phyloP scores from a whole-genome alignment of 2,888 invertebrate genomes.

The Apodemia duryi region DNA sequence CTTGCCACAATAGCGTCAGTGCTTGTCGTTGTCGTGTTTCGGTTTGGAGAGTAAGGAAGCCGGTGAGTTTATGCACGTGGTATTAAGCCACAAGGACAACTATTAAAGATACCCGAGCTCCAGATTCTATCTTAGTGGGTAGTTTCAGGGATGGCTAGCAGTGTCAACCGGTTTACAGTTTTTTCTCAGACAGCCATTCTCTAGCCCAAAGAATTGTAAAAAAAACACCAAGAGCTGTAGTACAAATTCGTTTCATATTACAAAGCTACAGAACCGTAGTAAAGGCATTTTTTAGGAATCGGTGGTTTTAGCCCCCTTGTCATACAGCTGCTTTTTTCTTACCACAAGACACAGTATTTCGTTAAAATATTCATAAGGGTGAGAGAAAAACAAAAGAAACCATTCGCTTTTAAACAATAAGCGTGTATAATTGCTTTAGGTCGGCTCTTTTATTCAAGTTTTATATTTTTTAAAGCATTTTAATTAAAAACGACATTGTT shows the following conservation, averaged over 20 bases:
- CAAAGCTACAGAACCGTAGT: background rate
- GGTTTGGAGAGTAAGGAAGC: too few relatives aligned
- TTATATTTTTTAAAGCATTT: slow-evolving; percentile 56
- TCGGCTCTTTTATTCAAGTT: slow-evolving; percentile 43
- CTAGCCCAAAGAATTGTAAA: too few relatives aligned
- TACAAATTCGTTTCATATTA: background rate
- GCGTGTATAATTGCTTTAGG: slow-evolving; percentile 43
- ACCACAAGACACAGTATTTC: slow-evolving; percentile 15
- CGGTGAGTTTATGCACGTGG: too few relatives aligned
- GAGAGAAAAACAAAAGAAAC: slow-evolving; percentile 9
- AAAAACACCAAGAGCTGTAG: too few relatives aligned
- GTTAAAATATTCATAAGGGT: slow-evolving; percentile 15
- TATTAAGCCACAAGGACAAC: too few relatives aligned
- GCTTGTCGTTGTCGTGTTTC: too few relatives aligned
- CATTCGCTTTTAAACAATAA: slow-evolving; percentile 36
- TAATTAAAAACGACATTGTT: slow-evolving; percentile 64
- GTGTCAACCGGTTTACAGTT: too few relatives aligned
- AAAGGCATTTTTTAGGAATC: background rate
- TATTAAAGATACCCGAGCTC: too few relatives aligned
- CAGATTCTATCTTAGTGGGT: too few relatives aligned
- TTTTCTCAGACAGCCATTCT: too few relatives aligned
- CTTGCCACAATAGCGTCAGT: too few relatives aligned
- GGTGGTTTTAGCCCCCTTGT: background rate
- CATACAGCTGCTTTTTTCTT: slow-evolving; percentile 7
- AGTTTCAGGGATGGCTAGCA: too few relatives aligned